Percentiles rank a stretch among this genome's conserved stretches.
Conservation (phyloP, 37 sponge, comb jelly and placozoan species). For the Oscarella lobularis region DNA sequence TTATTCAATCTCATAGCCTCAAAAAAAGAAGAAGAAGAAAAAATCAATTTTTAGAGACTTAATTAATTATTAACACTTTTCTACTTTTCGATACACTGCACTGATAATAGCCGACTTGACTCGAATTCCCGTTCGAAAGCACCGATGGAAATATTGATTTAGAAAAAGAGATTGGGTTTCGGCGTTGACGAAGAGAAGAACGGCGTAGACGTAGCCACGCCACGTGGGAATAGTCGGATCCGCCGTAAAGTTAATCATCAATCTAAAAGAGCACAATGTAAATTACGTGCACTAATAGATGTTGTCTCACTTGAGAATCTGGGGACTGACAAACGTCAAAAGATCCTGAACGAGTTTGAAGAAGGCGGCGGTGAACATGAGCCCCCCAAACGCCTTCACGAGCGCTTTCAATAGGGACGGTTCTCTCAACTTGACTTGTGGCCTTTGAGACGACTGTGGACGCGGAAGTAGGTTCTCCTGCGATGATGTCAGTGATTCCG, state of each 20-base stretch:
- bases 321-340: constrained; percentile 40
- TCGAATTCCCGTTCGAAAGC: constrained; percentile 51
- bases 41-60: too few species aligned
- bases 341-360: constrained; percentile 27
- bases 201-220: constrained; percentile 68
- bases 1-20: constrained; percentile 74
- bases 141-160: constrained; percentile 73
- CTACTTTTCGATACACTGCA: constrained; percentile 67
- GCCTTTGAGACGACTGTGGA: too few species aligned
- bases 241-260: constrained; percentile 39
- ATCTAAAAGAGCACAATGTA: constrained; percentile 5
- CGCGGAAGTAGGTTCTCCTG: too few species aligned
- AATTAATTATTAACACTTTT: neutral
- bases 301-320: constrained; percentile 21
- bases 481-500: too few species aligned
- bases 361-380: constrained; percentile 6
- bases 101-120: constrained; percentile 46
- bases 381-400: constrained; percentile 19
- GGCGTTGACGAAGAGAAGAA: constrained; percentile 49
- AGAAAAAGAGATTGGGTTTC: constrained; percentile 55
- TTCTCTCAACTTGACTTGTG: neutral
- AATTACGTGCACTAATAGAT: neutral
- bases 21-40: too few species aligned
- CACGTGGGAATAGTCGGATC: constrained; percentile 32
- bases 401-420: constrained; percentile 30